Percentiles rank a stretch among this genome's conserved stretches.
Conservation (phyloP, 2,888 invertebrate genomes). For the Drosophila mercatorum region DNA sequence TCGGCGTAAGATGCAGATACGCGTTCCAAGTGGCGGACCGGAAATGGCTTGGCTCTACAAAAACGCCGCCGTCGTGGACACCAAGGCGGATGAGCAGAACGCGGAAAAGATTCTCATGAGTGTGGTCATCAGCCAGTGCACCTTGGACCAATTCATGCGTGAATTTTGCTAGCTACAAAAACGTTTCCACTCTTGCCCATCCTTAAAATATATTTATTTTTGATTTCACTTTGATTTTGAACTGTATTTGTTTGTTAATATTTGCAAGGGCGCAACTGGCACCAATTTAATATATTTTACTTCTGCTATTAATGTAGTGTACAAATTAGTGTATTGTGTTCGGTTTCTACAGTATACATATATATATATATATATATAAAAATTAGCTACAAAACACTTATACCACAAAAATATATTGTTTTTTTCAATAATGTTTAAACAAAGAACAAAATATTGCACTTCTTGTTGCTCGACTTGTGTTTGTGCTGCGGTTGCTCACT, state of each 20-base stretch:
- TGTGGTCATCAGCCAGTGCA: slow-evolving; percentile 86
- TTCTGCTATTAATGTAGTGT: slow-evolving; percentile 41
- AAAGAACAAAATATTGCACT: slow-evolving; percentile 42
- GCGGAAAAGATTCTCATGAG: slow-evolving; percentile 86
- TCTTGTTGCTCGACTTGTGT: slow-evolving; percentile 27
- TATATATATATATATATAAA: slow-evolving; percentile 23
- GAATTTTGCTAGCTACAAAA: slow-evolving; percentile 68
- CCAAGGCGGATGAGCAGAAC: slow-evolving; percentile 85
- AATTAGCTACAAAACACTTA: slow-evolving; percentile 54
- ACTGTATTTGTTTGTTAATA: slow-evolving; percentile 6
- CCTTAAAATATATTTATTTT: neutral
- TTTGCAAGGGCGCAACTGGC: slow-evolving; percentile 56
- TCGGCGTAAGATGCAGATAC: slow-evolving; percentile 86
- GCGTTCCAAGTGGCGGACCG: slow-evolving; percentile 87
- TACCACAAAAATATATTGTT: slow-evolving; percentile 29
- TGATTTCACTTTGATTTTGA: neutral
- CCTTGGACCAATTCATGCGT: slow-evolving; percentile 86
- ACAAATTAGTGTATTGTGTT: slow-evolving; percentile 50
- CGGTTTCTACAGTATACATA: slow-evolving; percentile 20
- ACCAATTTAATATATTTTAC: slow-evolving; percentile 50
- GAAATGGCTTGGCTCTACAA: slow-evolving; percentile 88
- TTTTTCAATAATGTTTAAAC: slow-evolving; percentile 28
- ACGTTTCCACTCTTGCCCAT: neutral
- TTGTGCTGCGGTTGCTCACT: slow-evolving; percentile 19
- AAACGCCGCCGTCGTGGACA: slow-evolving; percentile 87